Percentiles rank a stretch among this genome's conserved stretches.
These are phyloP conservation scores for Eidolon dupreanum DNA, from an alignment of 2,797 vertebrate species.

Conservation along the genomic window DNA sequence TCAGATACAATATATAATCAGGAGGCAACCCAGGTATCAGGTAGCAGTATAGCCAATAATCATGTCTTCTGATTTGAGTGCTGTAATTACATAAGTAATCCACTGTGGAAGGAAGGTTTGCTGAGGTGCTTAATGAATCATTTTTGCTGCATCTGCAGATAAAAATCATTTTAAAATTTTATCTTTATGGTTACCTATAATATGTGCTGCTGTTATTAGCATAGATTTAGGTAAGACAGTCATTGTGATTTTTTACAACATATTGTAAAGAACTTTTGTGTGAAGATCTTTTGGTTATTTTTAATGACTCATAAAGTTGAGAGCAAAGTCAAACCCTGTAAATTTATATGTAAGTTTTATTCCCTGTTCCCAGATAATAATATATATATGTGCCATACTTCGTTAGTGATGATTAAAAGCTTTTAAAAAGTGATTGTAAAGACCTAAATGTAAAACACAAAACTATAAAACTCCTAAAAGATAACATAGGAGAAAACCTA, in stretches of 20 bases:
- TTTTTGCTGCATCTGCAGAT: neutral
- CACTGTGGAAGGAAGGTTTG: neutral
- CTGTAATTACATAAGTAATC: neutral
- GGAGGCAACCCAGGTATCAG: neutral
- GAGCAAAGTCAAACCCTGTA: neutral
- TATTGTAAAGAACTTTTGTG: neutral
- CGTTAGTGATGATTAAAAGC: neutral
- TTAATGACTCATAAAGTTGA: slow-evolving; percentile 5
- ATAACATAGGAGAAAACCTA: slow-evolving; percentile 2
- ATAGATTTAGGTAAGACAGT: neutral
- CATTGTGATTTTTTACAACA: neutral
- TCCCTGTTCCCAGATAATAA: neutral
- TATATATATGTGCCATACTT: neutral
- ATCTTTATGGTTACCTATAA: neutral
- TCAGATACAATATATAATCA: neutral
- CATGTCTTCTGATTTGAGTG: neutral
- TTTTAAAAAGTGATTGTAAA: neutral
- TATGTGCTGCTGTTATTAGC: neutral
- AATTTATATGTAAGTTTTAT: slow-evolving; percentile 30
- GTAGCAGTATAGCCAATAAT: neutral
- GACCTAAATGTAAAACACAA: neutral
- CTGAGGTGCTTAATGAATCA: neutral
- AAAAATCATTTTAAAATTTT: neutral
- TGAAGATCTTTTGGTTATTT: neutral
- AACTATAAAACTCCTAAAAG: neutral